A percentile compares a stretch with the other conserved stretches of the same genome.
phyloP scores from a whole-genome alignment of 1,140 invertebrate species.

The Tetragonula clypearis region DNA sequence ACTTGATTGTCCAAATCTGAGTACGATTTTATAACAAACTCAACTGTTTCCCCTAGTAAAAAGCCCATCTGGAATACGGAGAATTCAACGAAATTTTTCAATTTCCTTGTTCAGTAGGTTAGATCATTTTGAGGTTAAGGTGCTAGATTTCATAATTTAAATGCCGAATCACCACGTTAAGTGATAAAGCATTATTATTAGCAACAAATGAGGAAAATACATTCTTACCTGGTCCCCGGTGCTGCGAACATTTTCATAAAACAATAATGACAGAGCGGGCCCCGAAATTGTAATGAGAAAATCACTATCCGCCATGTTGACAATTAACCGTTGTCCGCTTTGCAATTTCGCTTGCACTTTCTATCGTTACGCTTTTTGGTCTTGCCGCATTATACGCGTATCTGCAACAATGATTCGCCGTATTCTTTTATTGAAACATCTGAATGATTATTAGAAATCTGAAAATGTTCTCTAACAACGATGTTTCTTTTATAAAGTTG shows the following conservation, averaged over 20 bases:
- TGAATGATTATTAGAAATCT: background rate
- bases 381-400: background rate
- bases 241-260: constrained; percentile 85
- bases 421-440: background rate
- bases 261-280: constrained; percentile 84
- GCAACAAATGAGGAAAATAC: background rate
- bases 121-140: constrained; percentile 29
- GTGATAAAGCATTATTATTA: background rate
- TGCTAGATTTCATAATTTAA: background rate
- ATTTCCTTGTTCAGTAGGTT: constrained; percentile 2
- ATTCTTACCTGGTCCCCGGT: constrained; percentile 82
- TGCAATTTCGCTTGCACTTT: constrained; percentile 10
- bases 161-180: background rate
- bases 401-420: background rate
- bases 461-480: background rate
- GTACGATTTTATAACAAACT: constrained; percentile 85
- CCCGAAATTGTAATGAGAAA: constrained; percentile 80
- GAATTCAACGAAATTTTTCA: constrained; percentile 10
- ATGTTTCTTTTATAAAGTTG: background rate
- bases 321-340: constrained; percentile 49
- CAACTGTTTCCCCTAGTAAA: constrained; percentile 84
- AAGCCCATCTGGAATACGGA: constrained; percentile 84
- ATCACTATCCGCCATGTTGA: constrained; percentile 77
- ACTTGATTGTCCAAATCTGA: constrained; percentile 85
- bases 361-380: background rate